phyloP scores from a whole-genome alignment of 1,140 invertebrate genomes.

The Eumeta japonica region DNA sequence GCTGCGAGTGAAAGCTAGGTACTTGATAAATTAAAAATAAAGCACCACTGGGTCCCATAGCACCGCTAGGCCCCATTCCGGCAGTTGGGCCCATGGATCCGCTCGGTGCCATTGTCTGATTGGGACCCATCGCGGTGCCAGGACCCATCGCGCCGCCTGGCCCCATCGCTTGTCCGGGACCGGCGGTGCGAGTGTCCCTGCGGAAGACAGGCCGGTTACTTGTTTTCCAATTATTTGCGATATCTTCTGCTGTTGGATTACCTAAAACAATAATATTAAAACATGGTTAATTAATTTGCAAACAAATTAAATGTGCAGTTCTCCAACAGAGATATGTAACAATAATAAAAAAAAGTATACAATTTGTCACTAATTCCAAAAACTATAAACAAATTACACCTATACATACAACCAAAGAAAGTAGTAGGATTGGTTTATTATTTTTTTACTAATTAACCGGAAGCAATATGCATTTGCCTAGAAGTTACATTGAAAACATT shows the following conservation, averaged over 20 bases:
- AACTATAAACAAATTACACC: too few relatives aligned
- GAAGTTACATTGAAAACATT: too few relatives aligned
- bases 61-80: slow-evolving; percentile 8
- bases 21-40: too few relatives aligned
- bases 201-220: slow-evolving; percentile 7
- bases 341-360: not conserved
- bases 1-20: too few relatives aligned
- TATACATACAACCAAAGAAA: too few relatives aligned
- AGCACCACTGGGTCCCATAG: slow-evolving; percentile 17
- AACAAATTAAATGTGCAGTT: too few relatives aligned
- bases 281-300: too few relatives aligned
- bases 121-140: slow-evolving; percentile 1
- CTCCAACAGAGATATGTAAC: too few relatives aligned
- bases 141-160: slow-evolving; percentile 13
- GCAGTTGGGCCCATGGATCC: not conserved
- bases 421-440: too few relatives aligned
- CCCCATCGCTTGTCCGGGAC: slow-evolving; percentile 16
- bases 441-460: too few relatives aligned
- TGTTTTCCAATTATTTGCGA: slow-evolving; percentile 40
- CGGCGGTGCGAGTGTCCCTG: slow-evolving; percentile 9
- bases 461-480: too few relatives aligned
- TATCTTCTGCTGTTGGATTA: slow-evolving; percentile 53
- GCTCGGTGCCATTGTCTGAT: slow-evolving; percentile 11
- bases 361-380: too few relatives aligned
- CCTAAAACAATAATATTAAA: slow-evolving; percentile 18